A percentile compares a stretch with the other conserved stretches of the same genome.
These are phyloP conservation scores for Myotis daubentonii DNA, from an alignment of 2,797 vertebrate genomes.

Conservation along the genomic window DNA sequence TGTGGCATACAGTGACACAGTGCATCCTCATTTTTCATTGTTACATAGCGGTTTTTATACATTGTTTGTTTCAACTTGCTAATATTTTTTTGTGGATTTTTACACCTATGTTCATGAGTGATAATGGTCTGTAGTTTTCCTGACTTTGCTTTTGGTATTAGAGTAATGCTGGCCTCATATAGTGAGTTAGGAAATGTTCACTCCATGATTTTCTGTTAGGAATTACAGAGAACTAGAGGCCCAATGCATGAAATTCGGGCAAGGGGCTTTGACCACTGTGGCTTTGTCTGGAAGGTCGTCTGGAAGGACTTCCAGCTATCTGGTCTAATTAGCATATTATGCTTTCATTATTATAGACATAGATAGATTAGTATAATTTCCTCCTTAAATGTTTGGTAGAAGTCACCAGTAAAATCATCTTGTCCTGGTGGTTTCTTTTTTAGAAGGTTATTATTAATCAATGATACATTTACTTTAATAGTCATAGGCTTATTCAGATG, in stretches of 20 bases:
- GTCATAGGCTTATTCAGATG: neutral
- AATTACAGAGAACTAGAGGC: neutral
- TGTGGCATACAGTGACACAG: neutral
- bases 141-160: neutral
- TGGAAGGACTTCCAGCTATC: no score
- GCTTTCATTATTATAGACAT: no score
- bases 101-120: neutral
- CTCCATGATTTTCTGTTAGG: neutral
- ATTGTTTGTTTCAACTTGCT: constrained; percentile 8
- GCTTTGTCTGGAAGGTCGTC: no score
- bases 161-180: neutral
- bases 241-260: no score
- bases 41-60: neutral
- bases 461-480: neutral
- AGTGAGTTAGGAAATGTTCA: neutral
- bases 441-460: neutral
- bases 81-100: neutral
- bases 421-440: neutral
- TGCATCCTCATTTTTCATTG: neutral
- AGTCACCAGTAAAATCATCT: neutral
- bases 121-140: neutral
- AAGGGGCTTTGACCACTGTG: no score
- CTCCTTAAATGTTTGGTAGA: neutral
- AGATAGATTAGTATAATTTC: neutral
- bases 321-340: no score